These are phyloP conservation scores for Leptopterna dolabrata DNA, from an alignment of 2,888 invertebrate species.

Conservation along the genomic window DNA sequence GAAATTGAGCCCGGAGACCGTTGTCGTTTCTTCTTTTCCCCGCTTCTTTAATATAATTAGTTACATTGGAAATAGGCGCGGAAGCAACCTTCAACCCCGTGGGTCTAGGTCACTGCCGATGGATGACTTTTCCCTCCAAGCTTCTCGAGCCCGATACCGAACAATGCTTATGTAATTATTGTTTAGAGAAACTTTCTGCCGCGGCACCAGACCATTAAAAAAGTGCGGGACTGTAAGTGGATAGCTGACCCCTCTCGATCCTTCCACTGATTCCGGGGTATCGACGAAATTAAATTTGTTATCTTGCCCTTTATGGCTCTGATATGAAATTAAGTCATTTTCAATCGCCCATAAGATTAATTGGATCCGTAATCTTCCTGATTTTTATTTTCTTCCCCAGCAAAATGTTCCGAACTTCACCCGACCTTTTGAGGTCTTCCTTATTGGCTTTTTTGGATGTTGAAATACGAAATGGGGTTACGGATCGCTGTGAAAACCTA, in stretches of 20 bases:
- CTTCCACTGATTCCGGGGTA: neutral
- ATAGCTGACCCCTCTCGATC: neutral
- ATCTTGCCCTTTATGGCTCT: neutral
- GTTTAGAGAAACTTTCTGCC: neutral
- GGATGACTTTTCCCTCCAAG: neutral
- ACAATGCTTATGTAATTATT: constrained; percentile 11
- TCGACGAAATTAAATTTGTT: neutral
- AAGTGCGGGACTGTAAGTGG: neutral
- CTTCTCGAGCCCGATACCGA: neutral
- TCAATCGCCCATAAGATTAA: neutral
- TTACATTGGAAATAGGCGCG: neutral
- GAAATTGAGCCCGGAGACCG: neutral
- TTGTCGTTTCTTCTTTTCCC: neutral
- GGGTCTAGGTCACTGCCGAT: neutral
- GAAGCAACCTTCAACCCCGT: neutral
- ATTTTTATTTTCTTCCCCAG: neutral
- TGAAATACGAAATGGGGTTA: neutral
- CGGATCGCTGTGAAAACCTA: neutral
- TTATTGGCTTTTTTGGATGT: neutral
- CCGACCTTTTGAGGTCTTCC: constrained; percentile 1
- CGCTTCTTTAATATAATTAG: neutral
- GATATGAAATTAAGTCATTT: neutral
- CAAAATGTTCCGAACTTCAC: neutral
- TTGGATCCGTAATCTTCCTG: constrained; percentile 3
- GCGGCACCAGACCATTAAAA: neutral